Evolutionary conservation across 2,113 vertebrate genomes (phyloP), one percentile per base, ranked within the genome.

Genomic region (Rana temporaria): DNA sequence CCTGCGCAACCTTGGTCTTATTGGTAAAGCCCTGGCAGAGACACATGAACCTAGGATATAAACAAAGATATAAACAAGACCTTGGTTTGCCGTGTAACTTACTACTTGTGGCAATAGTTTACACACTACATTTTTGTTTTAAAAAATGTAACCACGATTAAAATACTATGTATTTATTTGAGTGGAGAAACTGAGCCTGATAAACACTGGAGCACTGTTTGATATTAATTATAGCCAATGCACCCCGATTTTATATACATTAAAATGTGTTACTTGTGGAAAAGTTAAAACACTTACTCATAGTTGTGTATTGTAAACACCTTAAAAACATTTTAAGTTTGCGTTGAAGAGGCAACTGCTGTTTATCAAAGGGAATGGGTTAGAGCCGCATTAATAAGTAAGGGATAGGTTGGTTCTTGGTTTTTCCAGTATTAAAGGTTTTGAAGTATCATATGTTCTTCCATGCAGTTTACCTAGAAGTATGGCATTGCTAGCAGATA

Each of bases 1-100:
- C 85, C 60, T 99, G 86, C 92, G 91, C 17, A 81, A 19, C 78
- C 88, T 95, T 85, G 94, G 94, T 18, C 91, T 99, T 69, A 97
- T 99, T 56, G 90, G 72, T 78, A 86, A 81, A 18, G 65, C n/a
- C 53, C 20, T 87, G 24, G 4, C 84, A 6, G 3, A 89, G 2
- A 6, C 24, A 34, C 19, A 20, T 60, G 30, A 74, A 15, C 30
- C 70, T 90, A 86, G 26, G 88, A 84, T 0, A 90, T 91, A 3
- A 82, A 86, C 67, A 85, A 87, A 4, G 88, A 90, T 1, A 81
- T 91, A 66, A 85, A 92, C 2, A 38, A 86, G 86, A 85, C 9
- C 42, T 12, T 60, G 30, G 12, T 57, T 17, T 75, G 19, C 84
- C 56, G 82, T 84, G 72, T 14, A 70, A 9, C 6, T 3, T 59